A percentile compares a stretch with the other conserved stretches of the same genome.
These are phyloP conservation scores for Eupithecia exiguata DNA, from an alignment of 2,888 invertebrate genomes.

Conservation along the genomic window DNA sequence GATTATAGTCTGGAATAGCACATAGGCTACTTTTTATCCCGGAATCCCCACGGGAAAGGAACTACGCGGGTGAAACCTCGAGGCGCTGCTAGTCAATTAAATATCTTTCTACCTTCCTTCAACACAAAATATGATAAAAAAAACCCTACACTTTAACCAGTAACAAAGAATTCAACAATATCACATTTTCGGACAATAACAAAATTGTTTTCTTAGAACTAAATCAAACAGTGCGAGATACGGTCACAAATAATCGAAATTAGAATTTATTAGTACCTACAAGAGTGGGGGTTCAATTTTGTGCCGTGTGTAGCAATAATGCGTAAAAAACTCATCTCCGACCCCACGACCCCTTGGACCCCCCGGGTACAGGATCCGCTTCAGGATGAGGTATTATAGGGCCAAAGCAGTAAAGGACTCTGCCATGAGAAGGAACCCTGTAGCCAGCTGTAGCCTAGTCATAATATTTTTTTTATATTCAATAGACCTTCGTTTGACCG, in stretches of 20 bases:
- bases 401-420: background rate
- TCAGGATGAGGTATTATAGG: conserved; percentile 16
- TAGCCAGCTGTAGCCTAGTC: background rate
- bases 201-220: conserved; percentile 50
- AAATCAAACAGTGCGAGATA: conserved; percentile 43
- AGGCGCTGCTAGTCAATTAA: too few relatives aligned
- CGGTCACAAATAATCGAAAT: conserved; percentile 74
- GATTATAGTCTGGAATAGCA: too few relatives aligned
- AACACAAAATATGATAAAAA: background rate
- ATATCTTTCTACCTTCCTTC: background rate
- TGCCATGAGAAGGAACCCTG: background rate
- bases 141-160: background rate
- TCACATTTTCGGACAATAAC: conserved; percentile 15
- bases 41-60: too few relatives aligned
- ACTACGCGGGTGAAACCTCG: too few relatives aligned
- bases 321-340: conserved; percentile 84
- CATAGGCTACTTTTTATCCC: too few relatives aligned
- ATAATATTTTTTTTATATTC: too few relatives aligned
- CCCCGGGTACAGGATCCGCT: conserved; percentile 38
- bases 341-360: conserved; percentile 55
- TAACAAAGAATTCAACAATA: background rate
- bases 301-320: conserved; percentile 80
- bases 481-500: too few relatives aligned
- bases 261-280: conserved; percentile 72
- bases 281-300: conserved; percentile 72